These are phyloP conservation scores for Drosophila erecta DNA, from an alignment of 1,140 invertebrate species.

Conservation along the genomic window DNA sequence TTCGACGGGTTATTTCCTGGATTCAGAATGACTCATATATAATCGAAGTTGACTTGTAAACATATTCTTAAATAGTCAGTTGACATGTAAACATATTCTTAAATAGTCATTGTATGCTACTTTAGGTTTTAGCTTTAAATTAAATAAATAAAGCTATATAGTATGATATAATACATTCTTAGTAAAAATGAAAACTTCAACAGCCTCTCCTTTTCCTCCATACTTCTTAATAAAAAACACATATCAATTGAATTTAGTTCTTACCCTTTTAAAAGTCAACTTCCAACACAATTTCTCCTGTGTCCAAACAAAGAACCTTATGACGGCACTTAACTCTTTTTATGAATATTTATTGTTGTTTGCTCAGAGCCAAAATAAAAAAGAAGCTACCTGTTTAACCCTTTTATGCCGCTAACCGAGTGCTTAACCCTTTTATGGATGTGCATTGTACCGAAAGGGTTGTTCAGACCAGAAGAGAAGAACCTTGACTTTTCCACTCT, in stretches of 20 bases:
- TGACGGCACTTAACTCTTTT: conserved; percentile 72
- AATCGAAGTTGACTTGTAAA: not conserved
- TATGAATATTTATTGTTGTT: conserved; percentile 68
- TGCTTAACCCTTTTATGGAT: conserved; percentile 73
- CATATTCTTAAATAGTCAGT: not conserved
- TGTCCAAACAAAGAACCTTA: conserved; percentile 45
- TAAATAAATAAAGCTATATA: too few relatives aligned
- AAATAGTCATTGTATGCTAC: not conserved
- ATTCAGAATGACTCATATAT: not conserved
- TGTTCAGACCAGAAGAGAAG: conserved; percentile 10
- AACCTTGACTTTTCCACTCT: conserved; percentile 42
- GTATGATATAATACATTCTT: too few relatives aligned
- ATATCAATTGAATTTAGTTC: conserved; percentile 16
- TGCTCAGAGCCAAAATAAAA: conserved; percentile 8
- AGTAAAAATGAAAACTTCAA: too few relatives aligned
- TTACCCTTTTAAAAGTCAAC: conserved; percentile 35
- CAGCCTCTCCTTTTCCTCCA: not conserved
- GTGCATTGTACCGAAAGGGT: conserved; percentile 48
- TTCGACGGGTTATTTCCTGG: not conserved
- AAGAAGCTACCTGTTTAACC: conserved; percentile 64
- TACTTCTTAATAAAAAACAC: not conserved
- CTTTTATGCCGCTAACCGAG: conserved; percentile 48
- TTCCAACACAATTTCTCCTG: conserved; percentile 30
- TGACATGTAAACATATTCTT: not conserved
- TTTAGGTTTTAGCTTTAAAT: too few relatives aligned